Evolutionary conservation across 2,888 invertebrate species (phyloP).

Genomic region (Machimus rusticus): DNA sequence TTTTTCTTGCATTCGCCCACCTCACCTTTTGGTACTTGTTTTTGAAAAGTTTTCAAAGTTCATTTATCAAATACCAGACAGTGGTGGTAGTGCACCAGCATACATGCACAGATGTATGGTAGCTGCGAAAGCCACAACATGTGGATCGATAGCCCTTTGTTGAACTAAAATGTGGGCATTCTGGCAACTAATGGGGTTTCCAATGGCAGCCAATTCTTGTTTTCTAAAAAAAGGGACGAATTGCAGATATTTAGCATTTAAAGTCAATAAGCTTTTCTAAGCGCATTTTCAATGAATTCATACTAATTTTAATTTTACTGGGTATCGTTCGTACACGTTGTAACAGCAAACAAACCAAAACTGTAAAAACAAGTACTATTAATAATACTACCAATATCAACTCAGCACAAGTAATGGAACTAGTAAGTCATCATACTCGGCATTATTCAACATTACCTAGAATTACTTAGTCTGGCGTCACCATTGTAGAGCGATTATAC

Average conservation of each 20-base stretch:
- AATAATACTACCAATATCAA: no score
- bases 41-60: constrained; percentile 8
- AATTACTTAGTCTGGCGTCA: no score
- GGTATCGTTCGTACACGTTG: no score
- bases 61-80: background rate
- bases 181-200: background rate
- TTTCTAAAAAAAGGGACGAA: background rate
- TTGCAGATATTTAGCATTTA: background rate
- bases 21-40: background rate
- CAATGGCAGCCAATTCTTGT: background rate
- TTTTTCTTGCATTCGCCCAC: background rate
- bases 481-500: no score
- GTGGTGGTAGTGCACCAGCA: background rate
- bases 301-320: background rate
- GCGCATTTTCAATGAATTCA: background rate
- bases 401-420: no score
- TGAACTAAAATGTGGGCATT: background rate
- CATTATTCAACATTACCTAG: no score
- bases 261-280: background rate
- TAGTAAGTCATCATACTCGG: no score
- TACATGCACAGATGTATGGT: background rate
- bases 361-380: no score
- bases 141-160: background rate
- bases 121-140: background rate
- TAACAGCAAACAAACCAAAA: no score